Base-by-base conservation (phyloP, 2,113 vertebrate genomes). In the Paramisgurnus dabryanus region DNA sequence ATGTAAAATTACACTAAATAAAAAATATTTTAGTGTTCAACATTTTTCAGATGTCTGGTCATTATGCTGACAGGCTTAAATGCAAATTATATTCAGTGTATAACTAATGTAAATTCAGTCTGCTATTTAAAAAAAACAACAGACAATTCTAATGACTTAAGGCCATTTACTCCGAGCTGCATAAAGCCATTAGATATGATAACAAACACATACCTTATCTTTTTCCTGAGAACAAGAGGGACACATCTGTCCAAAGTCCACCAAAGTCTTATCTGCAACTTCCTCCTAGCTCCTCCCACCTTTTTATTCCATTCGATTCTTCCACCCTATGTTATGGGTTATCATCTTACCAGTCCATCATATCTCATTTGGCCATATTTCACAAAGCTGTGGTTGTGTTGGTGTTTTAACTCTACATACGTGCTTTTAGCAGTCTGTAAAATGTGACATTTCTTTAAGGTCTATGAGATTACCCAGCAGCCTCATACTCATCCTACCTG, bases 121-220 rank as follows among this genome's bases (percentile, higher is more conserved):
- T 67, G 7, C 10, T 4, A 68, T 22, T 53, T 53, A 53, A 11
- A 53, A 12, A 50, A 50, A n/a, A n/a, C n/a, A n/a, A 9, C 22
- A 22, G 22, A 22, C 0, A 22, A 22, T 22, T 12, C 9, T 4
- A 50, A 9, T 50, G 12, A 50, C 49, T 15, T 3, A 53, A 13
- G 11, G 49, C 12, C 49, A 50, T 50, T 7, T 7, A 45, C 5
- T 22, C 22, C 22, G 15, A 50, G 4, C 13, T 55, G 11, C 50
- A 13, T 13, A 15, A 55, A 55, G 15, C 15, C 47, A 55, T 55
- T 1, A 15, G 12, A 5, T 5, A 4, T 17, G 13, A 55, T 55
- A 55, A 11, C 6, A 17, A 17, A 55, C n/a, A 57, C 69, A 27
- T 75, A 75, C 73, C 58, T 75, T 49, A n/a, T 75, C 4, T 49